Evolutionary conservation across 2,888 invertebrate species (phyloP), one percentile per base, ranked within the genome.

Genomic region (Orthonevra nobilis): DNA sequence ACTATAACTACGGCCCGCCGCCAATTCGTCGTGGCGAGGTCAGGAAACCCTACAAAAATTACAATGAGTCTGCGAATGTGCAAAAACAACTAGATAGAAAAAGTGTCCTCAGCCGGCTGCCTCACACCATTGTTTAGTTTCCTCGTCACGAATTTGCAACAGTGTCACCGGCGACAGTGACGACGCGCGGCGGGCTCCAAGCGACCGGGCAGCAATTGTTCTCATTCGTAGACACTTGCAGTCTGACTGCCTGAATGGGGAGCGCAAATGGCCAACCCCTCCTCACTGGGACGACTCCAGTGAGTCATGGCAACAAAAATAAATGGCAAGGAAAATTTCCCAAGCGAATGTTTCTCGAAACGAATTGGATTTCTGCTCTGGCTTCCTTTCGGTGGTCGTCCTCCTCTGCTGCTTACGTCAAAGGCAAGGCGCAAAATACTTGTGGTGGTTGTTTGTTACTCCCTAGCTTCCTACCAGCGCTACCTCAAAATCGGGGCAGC

Each of bases 251-350:
- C 36, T 50, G 44, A 34, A 14, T 32, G 15, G 23, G 30, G 40
- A 44, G 58, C 3, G 32, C 48, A 54, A 66, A 26, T 44, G 10
- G 38, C 64, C 26, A 15, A 20, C 10, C 34, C 9, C 42, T 10
- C 14, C 17, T 38, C 34, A 42, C 38, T 10, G 12, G 54, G 26
- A 73, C 68, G 30, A 61, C 70, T 54, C 44, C 54, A 42, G 56
- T 79, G 79, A 79, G 73, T 79, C 79, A 79, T 79, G 79, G 61
- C 66, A 79, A 73, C 79, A 44, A 61, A 79, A 73, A 79, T 79
- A 79, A 73, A 61, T 73, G 73, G 66, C 52, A 79, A 54, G 66
- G 46, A 54, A 63, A 19, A 48, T 58, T 48, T 68, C 19, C 75
- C 48, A 52, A 52, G n/a, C 73, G 38, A 38, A n/a, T 9, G 17